Evolutionary conservation across 2,888 invertebrate genomes (phyloP), one percentile per base, ranked within the genome.

Genomic region (Chymomyza caudatula): DNA sequence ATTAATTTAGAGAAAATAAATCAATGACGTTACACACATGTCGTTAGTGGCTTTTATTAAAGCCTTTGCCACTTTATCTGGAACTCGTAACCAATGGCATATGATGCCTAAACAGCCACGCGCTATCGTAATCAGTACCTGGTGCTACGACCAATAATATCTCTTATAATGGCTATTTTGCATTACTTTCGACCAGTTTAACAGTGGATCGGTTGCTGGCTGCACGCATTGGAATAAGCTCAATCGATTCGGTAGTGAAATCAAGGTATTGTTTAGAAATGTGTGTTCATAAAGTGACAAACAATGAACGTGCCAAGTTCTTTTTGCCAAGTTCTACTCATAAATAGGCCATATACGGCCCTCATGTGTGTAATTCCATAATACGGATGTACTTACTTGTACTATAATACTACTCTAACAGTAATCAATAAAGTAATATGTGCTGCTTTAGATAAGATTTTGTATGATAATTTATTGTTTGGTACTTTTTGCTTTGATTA

Each of bases 121-220:
- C 17, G 8, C 15, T 29, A 13, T 15, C 13, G 20, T 3, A n/a
- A 20, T 43, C 56, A 47, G 20, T 13, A 68, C 58, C 65, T 53
- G 49, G 65, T 63, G 54, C 51, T 20, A 63, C 55, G 63, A 51
- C 44, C 64, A 43, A 22, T 61, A 51, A 58, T 68, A 79, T 76
- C 55, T 75, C 74, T 66, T 80, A 83, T 78, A 83, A 78, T 75
- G 74, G 74, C 52, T 61, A 63, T 75, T 49, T 63, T 58, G 44
- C 60, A 37, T 65, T 75, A 15, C 66, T 78, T 67, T 61, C 61
- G 78, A 73, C 68, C 80, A 80, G 80, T 80, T 77, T 67, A 77
- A 69, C 71, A 64, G 77, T 68, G 75, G 84, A 78, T 81, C 67
- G 74, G 74, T 78, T 57, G 73, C 59, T 62, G 81, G 74, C 62